phyloP scores from a whole-genome alignment of 2,113 vertebrate species.

The Anhinga anhinga region DNA sequence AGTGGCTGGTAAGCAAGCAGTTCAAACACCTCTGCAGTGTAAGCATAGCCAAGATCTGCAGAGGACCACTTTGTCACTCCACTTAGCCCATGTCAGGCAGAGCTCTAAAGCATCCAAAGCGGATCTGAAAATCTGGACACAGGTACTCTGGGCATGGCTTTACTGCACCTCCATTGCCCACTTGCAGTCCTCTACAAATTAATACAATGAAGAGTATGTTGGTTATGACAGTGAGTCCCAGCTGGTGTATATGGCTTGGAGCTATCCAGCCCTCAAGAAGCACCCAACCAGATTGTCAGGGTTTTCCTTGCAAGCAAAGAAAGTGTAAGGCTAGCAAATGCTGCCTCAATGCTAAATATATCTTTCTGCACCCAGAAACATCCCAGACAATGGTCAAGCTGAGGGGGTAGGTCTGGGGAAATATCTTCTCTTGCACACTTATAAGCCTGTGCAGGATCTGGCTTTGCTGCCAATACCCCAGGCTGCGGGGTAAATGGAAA shows the following conservation, averaged over 20 bases:
- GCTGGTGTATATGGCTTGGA: not conserved
- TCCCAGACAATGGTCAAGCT: not conserved
- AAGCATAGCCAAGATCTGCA: not conserved
- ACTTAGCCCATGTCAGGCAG: not conserved
- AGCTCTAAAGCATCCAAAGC: not conserved
- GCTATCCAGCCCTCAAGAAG: not conserved
- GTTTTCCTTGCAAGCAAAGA: not conserved
- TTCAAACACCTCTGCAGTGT: not conserved
- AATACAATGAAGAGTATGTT: not conserved
- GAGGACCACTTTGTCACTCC: not conserved
- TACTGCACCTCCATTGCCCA: not conserved
- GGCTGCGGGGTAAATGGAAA: not conserved
- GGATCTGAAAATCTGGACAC: not conserved
- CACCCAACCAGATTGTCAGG: not conserved
- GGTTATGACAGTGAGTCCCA: not conserved
- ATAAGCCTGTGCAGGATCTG: not conserved
- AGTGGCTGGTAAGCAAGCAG: not conserved
- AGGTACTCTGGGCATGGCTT: not conserved
- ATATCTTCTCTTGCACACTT: rapidly evolving
- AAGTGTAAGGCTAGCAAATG: not conserved
- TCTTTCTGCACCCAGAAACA: not conserved
- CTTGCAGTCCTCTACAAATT: not conserved
- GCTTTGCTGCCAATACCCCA: not conserved
- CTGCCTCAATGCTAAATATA: not conserved
- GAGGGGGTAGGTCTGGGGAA: not conserved